phyloP scores from a whole-genome alignment of 2,797 vertebrate species.

The Smutsia temminckii region DNA sequence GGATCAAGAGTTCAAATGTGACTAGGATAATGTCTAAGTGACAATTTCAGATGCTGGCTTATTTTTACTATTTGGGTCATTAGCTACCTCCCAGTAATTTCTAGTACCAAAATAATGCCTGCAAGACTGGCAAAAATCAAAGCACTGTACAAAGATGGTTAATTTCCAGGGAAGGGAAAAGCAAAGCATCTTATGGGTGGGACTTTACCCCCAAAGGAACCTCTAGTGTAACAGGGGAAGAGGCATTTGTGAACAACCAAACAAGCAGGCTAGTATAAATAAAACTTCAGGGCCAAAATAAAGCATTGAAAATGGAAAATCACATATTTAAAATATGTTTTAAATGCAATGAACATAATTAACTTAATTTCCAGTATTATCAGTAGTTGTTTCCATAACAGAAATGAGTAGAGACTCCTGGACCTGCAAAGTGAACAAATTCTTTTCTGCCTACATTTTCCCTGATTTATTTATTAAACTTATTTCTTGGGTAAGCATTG shows the following conservation, averaged over 20 bases:
- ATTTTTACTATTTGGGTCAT: conserved; percentile 46
- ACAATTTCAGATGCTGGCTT: conserved; percentile 51
- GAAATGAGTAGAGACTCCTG: neutral
- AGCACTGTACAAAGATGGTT: neutral
- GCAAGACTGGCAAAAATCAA: conserved; percentile 23
- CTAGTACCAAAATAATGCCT: conserved; percentile 48
- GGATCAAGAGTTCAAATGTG: neutral
- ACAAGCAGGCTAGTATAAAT: neutral
- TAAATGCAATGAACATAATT: neutral
- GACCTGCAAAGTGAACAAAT: neutral
- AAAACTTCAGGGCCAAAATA: conserved; percentile 15
- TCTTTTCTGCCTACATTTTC: neutral
- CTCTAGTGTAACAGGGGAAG: neutral
- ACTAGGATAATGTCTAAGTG: conserved; percentile 25
- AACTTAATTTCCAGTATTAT: conserved; percentile 38
- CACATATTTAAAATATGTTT: conserved; percentile 26
- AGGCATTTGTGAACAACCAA: conserved; percentile 6
- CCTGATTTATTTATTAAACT: neutral
- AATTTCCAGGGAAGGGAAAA: neutral
- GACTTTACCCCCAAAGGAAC: neutral
- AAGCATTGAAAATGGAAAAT: conserved; percentile 21
- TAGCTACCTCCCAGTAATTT: conserved; percentile 56
- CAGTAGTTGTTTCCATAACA: neutral
- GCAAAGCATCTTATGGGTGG: neutral
- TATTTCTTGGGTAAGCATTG: conserved; percentile 43